A percentile compares a stretch with the other conserved stretches of the same genome.
phyloP scores from a whole-genome alignment of 2,797 vertebrate species.

The Tenualosa thibaudeaui region DNA sequence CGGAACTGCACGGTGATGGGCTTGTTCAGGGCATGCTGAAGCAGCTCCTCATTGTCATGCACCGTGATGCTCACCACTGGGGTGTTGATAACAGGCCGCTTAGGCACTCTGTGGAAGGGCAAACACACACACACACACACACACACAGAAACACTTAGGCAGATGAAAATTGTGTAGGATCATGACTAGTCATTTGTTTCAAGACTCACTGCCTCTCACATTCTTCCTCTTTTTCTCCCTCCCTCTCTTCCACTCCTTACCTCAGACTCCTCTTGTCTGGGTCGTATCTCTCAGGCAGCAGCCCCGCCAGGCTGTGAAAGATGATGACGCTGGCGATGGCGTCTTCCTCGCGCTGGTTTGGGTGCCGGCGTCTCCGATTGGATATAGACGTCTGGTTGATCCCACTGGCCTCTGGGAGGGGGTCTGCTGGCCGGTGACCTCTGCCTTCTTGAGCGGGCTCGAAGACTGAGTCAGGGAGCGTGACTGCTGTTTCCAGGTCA shows the following conservation, averaged over 20 bases:
- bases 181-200: neutral
- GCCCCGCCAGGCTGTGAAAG: constrained; percentile 87
- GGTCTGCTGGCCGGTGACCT: constrained; percentile 69
- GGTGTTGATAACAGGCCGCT: constrained; percentile 92
- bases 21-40: constrained; percentile 79
- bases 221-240: neutral
- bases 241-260: constrained; percentile 58
- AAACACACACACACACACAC: constrained; percentile 14
- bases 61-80: constrained; percentile 92
- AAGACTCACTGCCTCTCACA: neutral
- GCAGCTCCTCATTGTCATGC: constrained; percentile 78
- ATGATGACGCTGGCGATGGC: constrained; percentile 91
- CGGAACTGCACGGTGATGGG: constrained; percentile 93
- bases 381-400: constrained; percentile 62
- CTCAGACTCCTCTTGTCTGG: constrained; percentile 92
- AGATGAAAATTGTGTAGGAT: neutral
- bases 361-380: constrained; percentile 79
- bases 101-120: constrained; percentile 80
- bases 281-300: constrained; percentile 89
- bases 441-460: constrained; percentile 64
- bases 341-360: constrained; percentile 76
- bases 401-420: constrained; percentile 61
- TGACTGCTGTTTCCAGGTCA: constrained; percentile 87
- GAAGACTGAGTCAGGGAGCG: constrained; percentile 87
- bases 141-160: neutral